phyloP scores from a whole-genome alignment of 64 coral and sea anemone species.

The Acropora yongei region DNA sequence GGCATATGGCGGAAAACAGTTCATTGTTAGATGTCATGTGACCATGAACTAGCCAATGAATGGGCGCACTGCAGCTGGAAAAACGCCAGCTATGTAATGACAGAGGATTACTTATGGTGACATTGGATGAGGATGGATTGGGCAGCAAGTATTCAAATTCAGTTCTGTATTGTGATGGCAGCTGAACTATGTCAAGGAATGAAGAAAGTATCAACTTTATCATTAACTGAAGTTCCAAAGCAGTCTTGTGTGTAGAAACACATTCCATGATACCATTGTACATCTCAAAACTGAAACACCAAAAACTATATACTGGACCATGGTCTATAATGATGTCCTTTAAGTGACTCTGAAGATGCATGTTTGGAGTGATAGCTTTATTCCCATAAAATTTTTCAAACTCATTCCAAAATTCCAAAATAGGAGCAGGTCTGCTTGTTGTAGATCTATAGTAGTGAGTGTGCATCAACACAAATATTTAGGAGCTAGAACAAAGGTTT shows the following conservation, averaged over 20 bases:
- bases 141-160: too few relatives aligned
- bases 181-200: not conserved
- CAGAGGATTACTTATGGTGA: too few relatives aligned
- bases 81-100: conserved; percentile 7
- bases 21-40: too few relatives aligned
- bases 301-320: not conserved
- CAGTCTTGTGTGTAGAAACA: not conserved
- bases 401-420: conserved; percentile 17
- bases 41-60: too few relatives aligned
- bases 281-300: conserved; percentile 29
- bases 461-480: not conserved
- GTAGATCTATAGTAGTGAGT: not conserved
- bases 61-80: too few relatives aligned
- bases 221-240: not conserved
- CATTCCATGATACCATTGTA: not conserved
- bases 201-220: not conserved
- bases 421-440: not conserved
- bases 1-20: too few relatives aligned
- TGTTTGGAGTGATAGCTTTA: conserved; percentile 13
- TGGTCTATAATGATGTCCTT: not conserved
- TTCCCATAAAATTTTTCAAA: conserved; percentile 30
- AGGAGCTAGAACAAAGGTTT: conserved; percentile 49
- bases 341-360: conserved; percentile 3
- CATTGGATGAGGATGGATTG: too few relatives aligned
- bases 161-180: too few relatives aligned